These are phyloP conservation scores for Phrixothrix hirtus DNA, from an alignment of 2,888 invertebrate species.

Conservation along the genomic window DNA sequence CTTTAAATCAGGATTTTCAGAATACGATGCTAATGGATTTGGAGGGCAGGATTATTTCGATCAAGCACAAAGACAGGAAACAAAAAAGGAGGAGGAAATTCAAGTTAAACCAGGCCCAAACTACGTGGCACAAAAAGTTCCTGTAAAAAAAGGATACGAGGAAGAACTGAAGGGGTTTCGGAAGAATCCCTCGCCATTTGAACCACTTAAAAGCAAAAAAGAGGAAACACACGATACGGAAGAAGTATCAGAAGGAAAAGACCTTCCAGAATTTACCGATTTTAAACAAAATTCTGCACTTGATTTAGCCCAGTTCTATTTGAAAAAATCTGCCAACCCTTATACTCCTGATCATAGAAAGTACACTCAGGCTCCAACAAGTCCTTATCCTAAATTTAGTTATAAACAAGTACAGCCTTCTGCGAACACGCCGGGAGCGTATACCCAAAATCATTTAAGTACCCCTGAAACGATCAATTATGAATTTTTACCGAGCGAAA, in stretches of 20 bases:
- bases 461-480: slow-evolving; percentile 50
- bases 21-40: slow-evolving; percentile 29
- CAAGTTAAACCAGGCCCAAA: slow-evolving; percentile 44
- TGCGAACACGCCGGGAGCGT: slow-evolving; percentile 36
- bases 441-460: slow-evolving; percentile 54
- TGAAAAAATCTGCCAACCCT: slow-evolving; percentile 2
- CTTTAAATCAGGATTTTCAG: slow-evolving; percentile 12
- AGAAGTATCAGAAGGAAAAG: slow-evolving; percentile 2
- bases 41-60: slow-evolving; percentile 52
- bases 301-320: slow-evolving; percentile 9
- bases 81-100: slow-evolving; percentile 33
- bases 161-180: slow-evolving; percentile 8
- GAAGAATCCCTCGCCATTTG: slow-evolving; percentile 1
- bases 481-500: slow-evolving; percentile 37
- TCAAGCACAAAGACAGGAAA: slow-evolving; percentile 41
- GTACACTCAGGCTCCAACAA: slow-evolving; percentile 3
- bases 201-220: slow-evolving; percentile 3
- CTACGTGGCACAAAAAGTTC: slow-evolving; percentile 48
- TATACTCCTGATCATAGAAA: slow-evolving; percentile 6
- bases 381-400: slow-evolving; percentile 40
- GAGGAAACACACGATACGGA: slow-evolving; percentile 6
- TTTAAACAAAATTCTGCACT: slow-evolving; percentile 16
- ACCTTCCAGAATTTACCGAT: not conserved
- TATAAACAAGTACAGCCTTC: slow-evolving; percentile 50
- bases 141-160: slow-evolving; percentile 29